These are phyloP conservation scores for Nothocercus nigrocapillus DNA, from an alignment of 2,113 vertebrate species.

Conservation along the genomic window DNA sequence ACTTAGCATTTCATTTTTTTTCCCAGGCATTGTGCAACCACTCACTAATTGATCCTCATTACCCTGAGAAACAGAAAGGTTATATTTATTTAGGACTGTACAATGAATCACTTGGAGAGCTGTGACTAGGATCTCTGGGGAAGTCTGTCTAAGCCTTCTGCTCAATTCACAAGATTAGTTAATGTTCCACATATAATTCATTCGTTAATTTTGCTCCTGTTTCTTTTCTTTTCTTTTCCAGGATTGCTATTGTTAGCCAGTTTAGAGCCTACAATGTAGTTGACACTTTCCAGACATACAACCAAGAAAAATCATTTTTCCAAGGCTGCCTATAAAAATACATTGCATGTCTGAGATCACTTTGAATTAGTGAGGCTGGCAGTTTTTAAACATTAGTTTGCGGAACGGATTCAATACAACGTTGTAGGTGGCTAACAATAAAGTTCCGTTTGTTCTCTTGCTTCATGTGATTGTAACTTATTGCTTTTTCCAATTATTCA, in stretches of 20 bases:
- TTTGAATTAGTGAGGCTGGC: not conserved
- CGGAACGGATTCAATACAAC: not conserved
- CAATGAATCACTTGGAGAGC: not conserved
- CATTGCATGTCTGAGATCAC: not conserved
- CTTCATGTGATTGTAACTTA: not conserved
- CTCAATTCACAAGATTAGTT: not conserved
- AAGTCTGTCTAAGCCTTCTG: not conserved
- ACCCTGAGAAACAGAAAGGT: not conserved
- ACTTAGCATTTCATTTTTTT: not conserved
- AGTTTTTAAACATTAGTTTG: not conserved
- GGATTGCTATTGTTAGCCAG: not conserved
- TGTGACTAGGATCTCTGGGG: not conserved
- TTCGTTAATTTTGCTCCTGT: not conserved
- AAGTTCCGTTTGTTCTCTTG: not conserved
- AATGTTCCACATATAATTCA: not conserved
- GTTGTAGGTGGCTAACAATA: not conserved
- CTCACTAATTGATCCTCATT: not conserved
- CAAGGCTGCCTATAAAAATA: conserved; percentile 17
- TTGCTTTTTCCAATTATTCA: not conserved
- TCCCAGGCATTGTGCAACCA: not conserved
- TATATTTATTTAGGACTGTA: not conserved
- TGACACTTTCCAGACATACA: not conserved
- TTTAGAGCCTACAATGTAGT: not conserved
- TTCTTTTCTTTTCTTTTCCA: not conserved
- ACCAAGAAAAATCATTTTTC: conserved; percentile 9